Conservation (phyloP, 2,888 invertebrate species). For the Oscheius sp. region DNA sequence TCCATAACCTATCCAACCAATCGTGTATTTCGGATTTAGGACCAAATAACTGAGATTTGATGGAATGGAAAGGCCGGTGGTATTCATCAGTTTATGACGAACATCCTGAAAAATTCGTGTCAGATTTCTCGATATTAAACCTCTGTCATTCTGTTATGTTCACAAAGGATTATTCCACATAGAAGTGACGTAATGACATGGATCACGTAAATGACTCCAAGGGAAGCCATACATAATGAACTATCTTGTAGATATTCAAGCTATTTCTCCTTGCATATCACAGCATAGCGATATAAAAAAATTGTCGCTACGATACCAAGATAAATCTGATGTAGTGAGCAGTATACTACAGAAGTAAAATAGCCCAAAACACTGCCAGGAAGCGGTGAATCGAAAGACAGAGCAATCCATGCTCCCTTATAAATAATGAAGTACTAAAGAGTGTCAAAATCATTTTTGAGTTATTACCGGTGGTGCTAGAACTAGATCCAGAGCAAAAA, state of each 20-base stretch:
- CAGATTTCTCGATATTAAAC: not conserved
- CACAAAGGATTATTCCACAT: not conserved
- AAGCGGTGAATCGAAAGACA: not conserved
- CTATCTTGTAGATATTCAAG: too few relatives aligned
- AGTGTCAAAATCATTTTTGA: not conserved
- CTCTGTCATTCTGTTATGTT: not conserved
- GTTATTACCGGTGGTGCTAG: not conserved
- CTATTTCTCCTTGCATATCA: not conserved
- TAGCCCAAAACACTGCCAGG: not conserved
- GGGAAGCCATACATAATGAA: not conserved
- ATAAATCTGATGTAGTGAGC: slow-evolving; percentile 2
- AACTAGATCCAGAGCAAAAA: not conserved
- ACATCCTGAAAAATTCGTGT: not conserved
- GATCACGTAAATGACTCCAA: not conserved
- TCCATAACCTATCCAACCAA: not conserved
- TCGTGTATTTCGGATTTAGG: not conserved
- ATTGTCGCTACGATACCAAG: not conserved
- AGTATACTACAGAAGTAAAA: not conserved
- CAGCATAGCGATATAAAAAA: not conserved
- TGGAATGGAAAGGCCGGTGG: not conserved
- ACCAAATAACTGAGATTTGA: not conserved
- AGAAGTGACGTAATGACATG: not conserved
- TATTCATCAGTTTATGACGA: not conserved
- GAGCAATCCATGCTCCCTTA: not conserved
- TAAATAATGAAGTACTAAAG: not conserved